Evolutionary conservation across 30 jellyfish, hydroid and myxozoan species (phyloP).

Genomic region (Rhopilema esculentum): DNA sequence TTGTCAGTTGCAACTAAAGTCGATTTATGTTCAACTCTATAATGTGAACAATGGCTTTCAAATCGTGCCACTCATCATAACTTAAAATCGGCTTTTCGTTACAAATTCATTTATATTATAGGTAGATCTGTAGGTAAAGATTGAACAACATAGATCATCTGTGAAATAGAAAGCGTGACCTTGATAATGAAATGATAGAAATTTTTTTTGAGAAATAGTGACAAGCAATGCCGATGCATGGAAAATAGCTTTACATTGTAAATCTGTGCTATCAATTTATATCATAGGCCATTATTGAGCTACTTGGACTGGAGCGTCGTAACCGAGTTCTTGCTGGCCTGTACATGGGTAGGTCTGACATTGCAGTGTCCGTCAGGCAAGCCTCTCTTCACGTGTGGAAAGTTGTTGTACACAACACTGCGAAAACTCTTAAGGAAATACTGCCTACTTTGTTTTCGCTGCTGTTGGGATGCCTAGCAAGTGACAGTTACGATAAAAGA

Average conservation of each 20-base stretch:
- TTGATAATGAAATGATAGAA: no score
- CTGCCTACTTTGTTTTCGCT: constrained; percentile 87
- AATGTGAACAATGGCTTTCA: no score
- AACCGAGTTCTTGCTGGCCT: constrained; percentile 97
- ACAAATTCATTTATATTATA: no score
- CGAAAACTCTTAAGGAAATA: constrained; percentile 90
- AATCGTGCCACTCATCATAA: no score
- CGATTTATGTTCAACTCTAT: not conserved
- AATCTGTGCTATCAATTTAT: no score
- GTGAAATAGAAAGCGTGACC: no score
- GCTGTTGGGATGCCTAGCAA: constrained; percentile 91
- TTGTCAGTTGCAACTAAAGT: not conserved
- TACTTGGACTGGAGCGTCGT: constrained; percentile 94
- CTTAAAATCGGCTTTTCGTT: no score
- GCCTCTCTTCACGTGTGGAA: constrained; percentile 98
- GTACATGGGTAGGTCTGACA: constrained; percentile 99
- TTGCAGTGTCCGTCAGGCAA: constrained; percentile 90
- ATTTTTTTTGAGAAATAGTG: no score
- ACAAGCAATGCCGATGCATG: no score
- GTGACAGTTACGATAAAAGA: constrained; percentile 87
- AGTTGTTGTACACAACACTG: constrained; percentile 96
- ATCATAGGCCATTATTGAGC: constrained; percentile 90
- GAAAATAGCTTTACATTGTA: no score
- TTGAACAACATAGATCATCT: no score
- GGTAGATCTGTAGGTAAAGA: no score